These are phyloP conservation scores for Xenentodon cancila DNA, from an alignment of 2,797 vertebrate genomes.

Conservation along the genomic window DNA sequence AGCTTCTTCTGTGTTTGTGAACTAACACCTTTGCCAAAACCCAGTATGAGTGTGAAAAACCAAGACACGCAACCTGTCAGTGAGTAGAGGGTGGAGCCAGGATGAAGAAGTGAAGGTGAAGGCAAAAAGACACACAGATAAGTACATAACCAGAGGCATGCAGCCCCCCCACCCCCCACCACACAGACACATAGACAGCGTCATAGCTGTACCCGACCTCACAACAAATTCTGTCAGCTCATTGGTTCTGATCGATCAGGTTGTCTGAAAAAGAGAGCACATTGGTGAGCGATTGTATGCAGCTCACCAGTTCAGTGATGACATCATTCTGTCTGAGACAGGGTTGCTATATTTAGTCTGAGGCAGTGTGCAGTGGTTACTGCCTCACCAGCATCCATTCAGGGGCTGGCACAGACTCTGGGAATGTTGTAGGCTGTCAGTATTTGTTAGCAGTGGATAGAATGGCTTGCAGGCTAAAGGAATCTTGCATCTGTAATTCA, in stretches of 20 bases:
- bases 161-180: too few relatives aligned
- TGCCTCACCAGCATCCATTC: conserved; percentile 44
- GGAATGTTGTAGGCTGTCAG: conserved; percentile 21
- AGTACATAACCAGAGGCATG: conserved; percentile 33
- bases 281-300: conserved; percentile 62
- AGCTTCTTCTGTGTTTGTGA: conserved; percentile 41
- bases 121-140: conserved; percentile 17
- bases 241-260: conserved; percentile 57
- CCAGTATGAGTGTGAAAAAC: conserved; percentile 60
- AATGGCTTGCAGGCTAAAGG: conserved; percentile 39
- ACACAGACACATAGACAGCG: conserved; percentile 21
- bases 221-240: conserved; percentile 29
- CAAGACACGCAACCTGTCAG: conserved; percentile 71
- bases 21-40: conserved; percentile 37
- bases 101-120: conserved; percentile 48
- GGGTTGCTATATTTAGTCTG: conserved; percentile 75
- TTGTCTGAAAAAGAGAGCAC: conserved; percentile 42
- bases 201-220: conserved; percentile 22
- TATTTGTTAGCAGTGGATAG: conserved; percentile 19
- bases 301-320: conserved; percentile 69
- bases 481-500: neutral
- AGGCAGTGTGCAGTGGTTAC: conserved; percentile 53
- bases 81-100: conserved; percentile 45
- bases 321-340: conserved; percentile 77
- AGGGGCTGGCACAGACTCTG: conserved; percentile 26